A percentile compares a stretch with the other conserved stretches of the same genome.
These are phyloP conservation scores for Dromococcyx pavoninus DNA, from an alignment of 2,797 vertebrate species.

Conservation along the genomic window DNA sequence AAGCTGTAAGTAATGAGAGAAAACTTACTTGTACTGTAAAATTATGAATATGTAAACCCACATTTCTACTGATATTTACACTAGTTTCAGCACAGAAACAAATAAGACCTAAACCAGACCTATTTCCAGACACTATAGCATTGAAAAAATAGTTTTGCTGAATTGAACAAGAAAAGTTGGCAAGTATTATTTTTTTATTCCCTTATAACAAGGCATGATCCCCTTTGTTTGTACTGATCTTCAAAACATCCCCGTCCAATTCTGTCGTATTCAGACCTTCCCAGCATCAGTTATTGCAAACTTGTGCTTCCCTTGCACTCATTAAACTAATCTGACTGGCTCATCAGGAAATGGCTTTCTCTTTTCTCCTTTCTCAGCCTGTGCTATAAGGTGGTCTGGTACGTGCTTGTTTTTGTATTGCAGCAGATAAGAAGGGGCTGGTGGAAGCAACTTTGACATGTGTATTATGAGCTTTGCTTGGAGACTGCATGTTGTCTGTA, in stretches of 20 bases:
- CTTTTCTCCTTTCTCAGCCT: conserved; percentile 34
- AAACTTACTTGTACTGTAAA: conserved; percentile 7
- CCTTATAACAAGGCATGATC: conserved; percentile 77
- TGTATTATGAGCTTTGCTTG: conserved; percentile 73
- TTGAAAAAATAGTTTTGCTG: conserved; percentile 78
- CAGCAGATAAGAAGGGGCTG: conserved; percentile 69
- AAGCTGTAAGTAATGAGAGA: conserved; percentile 13
- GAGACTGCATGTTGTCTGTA: conserved; percentile 80
- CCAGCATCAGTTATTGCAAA: conserved; percentile 66
- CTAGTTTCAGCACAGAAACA: conserved; percentile 65
- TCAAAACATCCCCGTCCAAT: neutral
- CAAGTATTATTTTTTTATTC: conserved; percentile 82
- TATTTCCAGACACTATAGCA: conserved; percentile 70
- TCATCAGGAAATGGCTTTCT: conserved; percentile 68
- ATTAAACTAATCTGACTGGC: conserved; percentile 72
- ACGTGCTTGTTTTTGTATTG: conserved; percentile 64
- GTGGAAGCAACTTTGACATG: conserved; percentile 68
- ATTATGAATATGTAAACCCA: conserved; percentile 55
- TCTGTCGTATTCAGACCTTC: conserved; percentile 40
- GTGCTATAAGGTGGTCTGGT: conserved; percentile 65
- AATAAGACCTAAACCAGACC: conserved; percentile 62
- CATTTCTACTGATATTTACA: conserved; percentile 67
- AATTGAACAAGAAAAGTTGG: conserved; percentile 82
- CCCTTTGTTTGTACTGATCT: conserved; percentile 49
- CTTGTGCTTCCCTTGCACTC: conserved; percentile 54